phyloP scores from a whole-genome alignment of 2,888 invertebrate genomes.

The Rhabditoides inermis region DNA sequence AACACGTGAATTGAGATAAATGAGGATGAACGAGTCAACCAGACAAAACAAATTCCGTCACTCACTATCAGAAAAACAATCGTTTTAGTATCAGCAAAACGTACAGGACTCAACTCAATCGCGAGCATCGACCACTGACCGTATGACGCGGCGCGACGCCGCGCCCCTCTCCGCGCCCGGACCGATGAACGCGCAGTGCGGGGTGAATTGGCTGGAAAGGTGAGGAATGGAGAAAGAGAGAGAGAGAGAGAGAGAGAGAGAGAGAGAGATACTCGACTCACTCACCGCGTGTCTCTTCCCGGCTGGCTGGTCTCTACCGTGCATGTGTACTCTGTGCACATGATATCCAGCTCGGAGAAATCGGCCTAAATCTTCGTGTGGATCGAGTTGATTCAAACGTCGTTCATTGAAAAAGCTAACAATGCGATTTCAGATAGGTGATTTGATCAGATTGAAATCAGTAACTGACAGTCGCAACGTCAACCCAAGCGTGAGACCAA shows the following conservation, averaged over 20 bases:
- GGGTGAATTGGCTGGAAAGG: slow-evolving; percentile 15
- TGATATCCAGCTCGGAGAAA: slow-evolving; percentile 26
- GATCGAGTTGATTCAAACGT: not conserved
- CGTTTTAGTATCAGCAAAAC: too few relatives aligned
- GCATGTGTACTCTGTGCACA: slow-evolving; percentile 30
- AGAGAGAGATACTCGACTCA: not conserved
- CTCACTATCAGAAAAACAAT: too few relatives aligned
- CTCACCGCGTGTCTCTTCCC: slow-evolving; percentile 19
- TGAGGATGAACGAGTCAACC: too few relatives aligned
- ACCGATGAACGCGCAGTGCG: slow-evolving; percentile 23
- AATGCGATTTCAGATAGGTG: not conserved
- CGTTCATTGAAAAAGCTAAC: not conserved
- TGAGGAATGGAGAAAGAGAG: not conserved
- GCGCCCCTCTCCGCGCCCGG: slow-evolving; percentile 22
- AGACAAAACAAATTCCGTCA: too few relatives aligned
- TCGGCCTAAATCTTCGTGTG: slow-evolving; percentile 21
- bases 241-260: not conserved
- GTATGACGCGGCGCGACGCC: slow-evolving; percentile 11
- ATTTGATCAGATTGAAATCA: not conserved
- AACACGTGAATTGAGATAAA: too few relatives aligned
- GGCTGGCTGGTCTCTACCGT: slow-evolving; percentile 22
- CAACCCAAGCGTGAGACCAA: too few relatives aligned
- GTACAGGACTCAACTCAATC: slow-evolving; percentile 25
- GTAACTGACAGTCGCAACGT: too few relatives aligned
- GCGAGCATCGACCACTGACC: slow-evolving; percentile 25